Evolutionary conservation across 2,113 vertebrate species (phyloP), one percentile per base, ranked within the genome.

Genomic region (Rhadina sibilatrix): DNA sequence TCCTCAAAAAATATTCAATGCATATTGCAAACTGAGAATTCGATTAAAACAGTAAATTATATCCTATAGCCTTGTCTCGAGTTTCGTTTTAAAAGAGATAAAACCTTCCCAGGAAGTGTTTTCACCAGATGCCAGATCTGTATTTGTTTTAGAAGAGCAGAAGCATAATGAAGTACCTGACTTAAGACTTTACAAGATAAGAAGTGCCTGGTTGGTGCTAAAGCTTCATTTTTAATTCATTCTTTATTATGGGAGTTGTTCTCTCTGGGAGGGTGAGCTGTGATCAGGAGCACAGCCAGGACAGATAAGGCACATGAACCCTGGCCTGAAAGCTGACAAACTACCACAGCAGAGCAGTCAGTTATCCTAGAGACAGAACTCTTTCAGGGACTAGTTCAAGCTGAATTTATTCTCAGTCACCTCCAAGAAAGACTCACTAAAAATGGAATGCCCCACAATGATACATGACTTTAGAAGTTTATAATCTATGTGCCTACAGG

Each of bases 161-260:
- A 93, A 87, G 87, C 78, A 72, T 77, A 97, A 93, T 92, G 90
- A 91, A 93, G 81, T 83, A 79, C 68, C 87, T 94, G 80, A 86
- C 81, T 96, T 95, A 94, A 94, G 92, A 90, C 83, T 88, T 94
- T 72, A 65, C 83, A 94, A 97, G 88, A 85, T 81, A 97, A 80
- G 44, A 92, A 85, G 91, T 80, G 83, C 87, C 96, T 94, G 25
- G 78, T 23, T 91, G 57, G 95, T 92, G 80, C 83, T 97, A 94
- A 97, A 94, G 64, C 81, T 91, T 74, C 91, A 42, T 69, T 95
- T 95, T 97, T 85, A 95, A 96, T 97, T 96, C 92, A 56, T 54
- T 94, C 79, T 94, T 96, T 96, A 71, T 97, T 95, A 95, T 66
- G 60, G 75, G 79, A 92, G 61, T 77, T 91, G 31, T 64, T 91